Evolutionary conservation across 1,140 invertebrate species (phyloP).

Genomic region (Calephelis virginiensis): DNA sequence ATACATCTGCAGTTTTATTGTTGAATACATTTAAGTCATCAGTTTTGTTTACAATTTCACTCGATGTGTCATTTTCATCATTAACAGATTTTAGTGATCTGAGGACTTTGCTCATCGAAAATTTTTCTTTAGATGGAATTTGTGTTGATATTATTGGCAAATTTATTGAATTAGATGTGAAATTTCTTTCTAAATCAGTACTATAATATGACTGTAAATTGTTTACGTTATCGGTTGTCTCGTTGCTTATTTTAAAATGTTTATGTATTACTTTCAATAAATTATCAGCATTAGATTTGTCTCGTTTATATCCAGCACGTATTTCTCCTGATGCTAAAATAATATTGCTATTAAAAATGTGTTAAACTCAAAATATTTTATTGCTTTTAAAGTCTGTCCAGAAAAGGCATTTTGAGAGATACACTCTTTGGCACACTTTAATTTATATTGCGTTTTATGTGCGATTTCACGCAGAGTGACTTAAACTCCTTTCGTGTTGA

Average conservation of each 20-base stretch:
- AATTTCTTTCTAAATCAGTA: conserved; percentile 2
- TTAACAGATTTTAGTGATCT: conserved; percentile 26
- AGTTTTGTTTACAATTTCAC: background rate
- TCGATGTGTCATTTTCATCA: background rate
- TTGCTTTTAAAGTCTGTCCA: too few relatives aligned
- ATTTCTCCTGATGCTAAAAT: conserved; percentile 29
- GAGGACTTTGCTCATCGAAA: conserved; percentile 19
- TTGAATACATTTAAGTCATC: background rate
- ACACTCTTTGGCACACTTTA: too few relatives aligned
- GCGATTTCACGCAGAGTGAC: too few relatives aligned
- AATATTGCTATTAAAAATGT: background rate
- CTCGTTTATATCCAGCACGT: conserved; percentile 30
- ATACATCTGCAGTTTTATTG: conserved; percentile 18
- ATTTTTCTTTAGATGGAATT: conserved; percentile 4
- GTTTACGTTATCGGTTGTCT: too few relatives aligned
- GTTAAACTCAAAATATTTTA: too few relatives aligned
- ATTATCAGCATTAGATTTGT: too few relatives aligned
- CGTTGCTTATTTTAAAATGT: too few relatives aligned
- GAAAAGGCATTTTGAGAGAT: too few relatives aligned
- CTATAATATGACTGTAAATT: too few relatives aligned
- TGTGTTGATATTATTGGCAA: background rate
- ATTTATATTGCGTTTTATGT: too few relatives aligned
- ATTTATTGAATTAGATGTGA: background rate
- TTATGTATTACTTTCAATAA: too few relatives aligned
- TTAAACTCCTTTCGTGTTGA: too few relatives aligned